These are phyloP conservation scores for Bombyx huttoni DNA, from an alignment of 2,888 invertebrate species.

Conservation along the genomic window DNA sequence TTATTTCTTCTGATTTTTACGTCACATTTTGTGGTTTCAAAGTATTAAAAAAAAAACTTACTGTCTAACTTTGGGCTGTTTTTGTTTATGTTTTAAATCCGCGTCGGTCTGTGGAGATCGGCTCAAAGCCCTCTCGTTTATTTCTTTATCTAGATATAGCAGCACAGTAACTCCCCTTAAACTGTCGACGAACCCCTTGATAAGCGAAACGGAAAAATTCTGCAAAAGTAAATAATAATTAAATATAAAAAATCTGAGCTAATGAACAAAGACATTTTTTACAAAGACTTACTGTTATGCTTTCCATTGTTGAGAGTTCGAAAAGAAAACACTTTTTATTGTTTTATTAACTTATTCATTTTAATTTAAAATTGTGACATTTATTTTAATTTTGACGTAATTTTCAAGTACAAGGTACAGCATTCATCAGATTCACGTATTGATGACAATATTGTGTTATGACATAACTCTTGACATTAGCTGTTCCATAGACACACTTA, in stretches of 20 bases:
- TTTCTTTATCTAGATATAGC: conserved; percentile 84
- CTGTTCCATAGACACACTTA: too few relatives aligned
- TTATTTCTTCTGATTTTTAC: neutral
- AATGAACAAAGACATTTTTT: conserved; percentile 11
- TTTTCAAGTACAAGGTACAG: conserved; percentile 9
- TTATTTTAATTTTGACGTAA: conserved; percentile 17
- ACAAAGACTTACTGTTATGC: conserved; percentile 15
- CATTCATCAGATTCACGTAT: too few relatives aligned
- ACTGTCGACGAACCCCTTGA: conserved; percentile 84
- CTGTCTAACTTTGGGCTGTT: conserved; percentile 67
- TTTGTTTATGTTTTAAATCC: conserved; percentile 49
- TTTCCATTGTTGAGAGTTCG: conserved; percentile 11
- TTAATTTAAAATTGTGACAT: conserved; percentile 13
- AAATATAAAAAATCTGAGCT: conserved; percentile 8
- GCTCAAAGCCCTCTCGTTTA: conserved; percentile 74
- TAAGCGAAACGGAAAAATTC: conserved; percentile 76
- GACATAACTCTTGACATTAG: too few relatives aligned
- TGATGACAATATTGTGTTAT: too few relatives aligned
- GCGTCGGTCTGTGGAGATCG: conserved; percentile 67
- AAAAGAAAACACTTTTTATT: neutral
- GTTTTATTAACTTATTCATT: neutral
- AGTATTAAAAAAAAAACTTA: conserved; percentile 20
- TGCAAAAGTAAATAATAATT: conserved; percentile 40
- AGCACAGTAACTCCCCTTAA: conserved; percentile 82
- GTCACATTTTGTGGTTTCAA: conserved; percentile 4